Conservation (phyloP, 2,113 vertebrate species). For the Kryptolebias marmoratus region DNA sequence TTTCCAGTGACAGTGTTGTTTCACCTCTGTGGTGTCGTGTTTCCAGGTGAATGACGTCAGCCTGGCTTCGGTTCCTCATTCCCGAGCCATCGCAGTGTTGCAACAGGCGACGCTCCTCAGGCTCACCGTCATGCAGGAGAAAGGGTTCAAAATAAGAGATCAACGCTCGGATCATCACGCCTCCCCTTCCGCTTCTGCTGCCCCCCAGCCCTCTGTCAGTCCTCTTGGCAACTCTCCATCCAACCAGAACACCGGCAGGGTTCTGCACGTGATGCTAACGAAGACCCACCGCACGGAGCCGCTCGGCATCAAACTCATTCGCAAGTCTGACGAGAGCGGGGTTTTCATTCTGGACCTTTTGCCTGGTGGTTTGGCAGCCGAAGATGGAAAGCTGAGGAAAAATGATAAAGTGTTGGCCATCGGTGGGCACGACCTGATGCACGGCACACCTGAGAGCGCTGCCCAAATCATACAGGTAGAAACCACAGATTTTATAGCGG, state of each 20-base stretch:
- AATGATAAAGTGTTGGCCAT: slow-evolving; percentile 92
- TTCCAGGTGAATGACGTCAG: slow-evolving; percentile 89
- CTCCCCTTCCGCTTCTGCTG: slow-evolving; percentile 38
- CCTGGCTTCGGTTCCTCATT: slow-evolving; percentile 86
- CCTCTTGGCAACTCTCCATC: slow-evolving; percentile 48
- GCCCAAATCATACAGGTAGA: slow-evolving; percentile 94
- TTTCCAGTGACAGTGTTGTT: slow-evolving; percentile 1
- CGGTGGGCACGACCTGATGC: slow-evolving; percentile 90
- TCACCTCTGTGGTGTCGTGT: slow-evolving; percentile 12
- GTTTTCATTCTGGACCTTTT: slow-evolving; percentile 92
- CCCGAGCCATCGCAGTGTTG: slow-evolving; percentile 84
- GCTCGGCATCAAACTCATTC: slow-evolving; percentile 91
- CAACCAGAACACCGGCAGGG: slow-evolving; percentile 67
- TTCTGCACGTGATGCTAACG: slow-evolving; percentile 87
- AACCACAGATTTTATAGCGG: no score
- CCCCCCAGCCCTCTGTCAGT: slow-evolving; percentile 59
- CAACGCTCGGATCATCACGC: slow-evolving; percentile 63
- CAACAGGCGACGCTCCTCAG: slow-evolving; percentile 82
- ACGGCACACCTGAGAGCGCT: slow-evolving; percentile 91
- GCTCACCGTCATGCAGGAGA: slow-evolving; percentile 91
- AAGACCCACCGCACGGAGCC: slow-evolving; percentile 87
- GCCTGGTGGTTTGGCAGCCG: slow-evolving; percentile 88
- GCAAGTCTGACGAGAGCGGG: slow-evolving; percentile 88
- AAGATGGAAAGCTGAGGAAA: slow-evolving; percentile 88
- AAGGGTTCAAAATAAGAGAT: slow-evolving; percentile 85